Evolutionary conservation across 2,797 vertebrate species (phyloP).

Genomic region (Artibeus jamaicensis): DNA sequence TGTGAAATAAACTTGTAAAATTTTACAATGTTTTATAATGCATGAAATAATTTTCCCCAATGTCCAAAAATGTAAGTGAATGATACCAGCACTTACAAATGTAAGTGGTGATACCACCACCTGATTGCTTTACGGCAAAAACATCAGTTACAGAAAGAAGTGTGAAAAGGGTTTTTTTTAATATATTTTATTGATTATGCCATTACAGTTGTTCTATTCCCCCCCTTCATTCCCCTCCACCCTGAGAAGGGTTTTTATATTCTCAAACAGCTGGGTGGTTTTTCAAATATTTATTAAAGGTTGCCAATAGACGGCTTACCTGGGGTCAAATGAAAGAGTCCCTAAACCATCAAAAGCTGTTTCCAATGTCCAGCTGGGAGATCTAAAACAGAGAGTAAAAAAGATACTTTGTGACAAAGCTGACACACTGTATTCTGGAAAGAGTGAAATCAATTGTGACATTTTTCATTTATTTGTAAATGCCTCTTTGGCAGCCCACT

Average conservation of each 20-base stretch:
- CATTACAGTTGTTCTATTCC: no score
- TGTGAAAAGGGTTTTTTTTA: neutral
- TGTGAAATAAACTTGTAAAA: conserved; percentile 43
- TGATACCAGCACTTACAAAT: neutral
- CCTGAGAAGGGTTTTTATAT: neutral
- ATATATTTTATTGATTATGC: no score
- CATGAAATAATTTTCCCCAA: neutral
- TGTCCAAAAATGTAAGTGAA: neutral
- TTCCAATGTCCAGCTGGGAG: conserved; percentile 85
- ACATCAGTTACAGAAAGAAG: neutral
- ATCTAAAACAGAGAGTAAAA: conserved; percentile 91
- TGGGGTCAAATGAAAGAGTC: conserved; percentile 84
- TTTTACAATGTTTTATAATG: neutral
- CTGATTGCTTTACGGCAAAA: conserved; percentile 40
- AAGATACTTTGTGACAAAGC: conserved; percentile 96
- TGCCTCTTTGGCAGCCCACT: conserved; percentile 94
- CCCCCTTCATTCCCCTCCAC: no score
- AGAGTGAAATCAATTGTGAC: conserved; percentile 97
- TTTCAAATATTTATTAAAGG: conserved; percentile 86
- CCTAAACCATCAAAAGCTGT: conserved; percentile 88
- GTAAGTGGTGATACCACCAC: neutral
- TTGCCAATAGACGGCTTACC: conserved; percentile 88
- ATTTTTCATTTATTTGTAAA: conserved; percentile 99
- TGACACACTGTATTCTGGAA: conserved; percentile 88
- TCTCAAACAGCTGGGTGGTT: conserved; percentile 71